Evolutionary conservation across 2,797 vertebrate species (phyloP), one percentile per base, ranked within the genome.

Genomic region (Taenioides sp.): DNA sequence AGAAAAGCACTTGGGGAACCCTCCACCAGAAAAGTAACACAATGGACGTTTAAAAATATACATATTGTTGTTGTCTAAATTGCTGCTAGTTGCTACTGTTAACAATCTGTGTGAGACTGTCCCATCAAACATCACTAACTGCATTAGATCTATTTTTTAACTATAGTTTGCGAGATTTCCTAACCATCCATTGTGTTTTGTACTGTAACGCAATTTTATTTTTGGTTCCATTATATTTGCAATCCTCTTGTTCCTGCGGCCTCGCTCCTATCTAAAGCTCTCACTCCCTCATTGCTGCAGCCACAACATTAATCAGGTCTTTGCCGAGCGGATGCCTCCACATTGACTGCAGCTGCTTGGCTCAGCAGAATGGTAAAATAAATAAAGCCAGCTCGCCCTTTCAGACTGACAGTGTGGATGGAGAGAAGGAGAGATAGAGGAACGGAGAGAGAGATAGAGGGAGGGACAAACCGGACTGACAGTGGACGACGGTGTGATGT

Each of bases 221-320:
- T n/a, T 52, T 10, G 34, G 50, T n/a, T 52, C 7, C 34, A 52
- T 50, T 9, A 22, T 65, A 18, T 25, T 40, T 22, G 7, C 34
- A 37, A 37, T 37, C 34, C 7, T 37, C 34, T 37, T 37, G 34
- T 37, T 37, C 34, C 34, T 37, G 34, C 10, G 43, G 67, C 64
- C 72, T 62, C 76, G 57, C n/a, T 7, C 55, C 66, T 65, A 80
- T 77, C 67, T 80, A 72, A 72, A 69, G 65, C 80, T 80, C 73
- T 73, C 74, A 61, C 68, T 75, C 70, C 78, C 84, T 84, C 60
- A 37, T 22, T 72, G 49, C 82, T 75, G 82, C 83, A 75, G 79
- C 59, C 73, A 79, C 76, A 87, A 82, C 83, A 88, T 90, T 90
- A 88, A 91, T 92, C 90, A 87, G 84, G 25, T 84, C 75, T 81